Conservation (phyloP, 1,140 invertebrate genomes). For the Globodera rostochiensis region DNA sequence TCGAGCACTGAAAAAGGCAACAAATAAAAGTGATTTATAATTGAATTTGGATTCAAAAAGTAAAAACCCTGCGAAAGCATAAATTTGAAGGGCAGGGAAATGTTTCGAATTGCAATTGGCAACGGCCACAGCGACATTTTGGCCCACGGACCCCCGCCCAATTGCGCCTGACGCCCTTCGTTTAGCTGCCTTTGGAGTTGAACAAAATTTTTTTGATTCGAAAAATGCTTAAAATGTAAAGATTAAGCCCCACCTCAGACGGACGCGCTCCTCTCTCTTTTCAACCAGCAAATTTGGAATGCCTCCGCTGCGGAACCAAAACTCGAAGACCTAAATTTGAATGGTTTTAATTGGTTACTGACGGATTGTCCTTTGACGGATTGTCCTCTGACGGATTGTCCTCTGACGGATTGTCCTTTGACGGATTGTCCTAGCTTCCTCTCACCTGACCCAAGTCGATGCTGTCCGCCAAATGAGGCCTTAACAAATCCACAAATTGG, state of each 20-base stretch:
- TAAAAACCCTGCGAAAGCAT: conserved; percentile 47
- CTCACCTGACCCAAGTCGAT: conserved; percentile 51
- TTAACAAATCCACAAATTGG: conserved; percentile 42
- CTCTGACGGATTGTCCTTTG: too few relatives aligned
- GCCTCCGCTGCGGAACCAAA: conserved; percentile 49
- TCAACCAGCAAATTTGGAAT: conserved; percentile 47
- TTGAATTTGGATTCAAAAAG: not conserved
- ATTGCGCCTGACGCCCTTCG: conserved; percentile 33
- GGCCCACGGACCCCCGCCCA: conserved; percentile 18
- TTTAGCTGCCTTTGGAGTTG: conserved; percentile 34
- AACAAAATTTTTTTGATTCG: not conserved
- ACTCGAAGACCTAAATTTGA: conserved; percentile 47
- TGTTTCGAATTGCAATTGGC: conserved; percentile 46
- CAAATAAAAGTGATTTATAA: not conserved
- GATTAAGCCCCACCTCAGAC: conserved; percentile 9
- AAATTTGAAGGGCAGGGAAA: conserved; percentile 44
- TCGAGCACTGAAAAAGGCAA: conserved; percentile 33
- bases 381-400: too few relatives aligned
- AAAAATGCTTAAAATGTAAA: not conserved
- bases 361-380: too few relatives aligned
- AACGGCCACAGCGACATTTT: conserved; percentile 47
- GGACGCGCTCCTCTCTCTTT: conserved; percentile 38
- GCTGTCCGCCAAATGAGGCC: conserved; percentile 37
- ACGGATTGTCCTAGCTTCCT: not conserved
- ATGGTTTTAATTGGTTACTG: too few relatives aligned